Conservation (phyloP, 2,797 vertebrate genomes). For the Myotis planiceps region DNA sequence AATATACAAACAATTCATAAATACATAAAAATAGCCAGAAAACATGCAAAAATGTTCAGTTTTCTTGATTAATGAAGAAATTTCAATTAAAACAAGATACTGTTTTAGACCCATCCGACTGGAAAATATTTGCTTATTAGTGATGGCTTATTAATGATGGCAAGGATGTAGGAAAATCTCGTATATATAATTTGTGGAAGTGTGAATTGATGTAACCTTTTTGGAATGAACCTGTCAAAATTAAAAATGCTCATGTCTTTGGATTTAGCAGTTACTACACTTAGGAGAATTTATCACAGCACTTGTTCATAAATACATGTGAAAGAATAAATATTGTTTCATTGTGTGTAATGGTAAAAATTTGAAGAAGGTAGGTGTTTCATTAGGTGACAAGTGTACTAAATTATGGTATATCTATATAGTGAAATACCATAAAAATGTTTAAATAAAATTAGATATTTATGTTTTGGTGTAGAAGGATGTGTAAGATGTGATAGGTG, state of each 20-base stretch:
- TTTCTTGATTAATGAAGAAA: background rate
- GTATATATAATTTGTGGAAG: background rate
- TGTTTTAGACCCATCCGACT: background rate
- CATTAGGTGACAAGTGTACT: background rate
- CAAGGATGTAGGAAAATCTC: background rate
- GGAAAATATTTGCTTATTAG: background rate
- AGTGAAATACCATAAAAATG: background rate
- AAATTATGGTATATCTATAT: background rate
- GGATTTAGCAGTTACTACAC: background rate
- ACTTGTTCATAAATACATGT: background rate
- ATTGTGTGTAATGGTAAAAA: background rate
- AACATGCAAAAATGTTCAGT: background rate
- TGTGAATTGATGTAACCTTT: background rate
- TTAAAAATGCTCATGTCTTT: background rate
- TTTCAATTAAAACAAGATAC: background rate
- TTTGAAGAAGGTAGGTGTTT: background rate
- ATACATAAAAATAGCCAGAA: background rate
- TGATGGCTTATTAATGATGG: conserved; percentile 1
- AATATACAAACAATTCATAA: background rate
- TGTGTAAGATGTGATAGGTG: background rate
- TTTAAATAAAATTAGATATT: conserved; percentile 21
- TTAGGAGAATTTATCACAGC: background rate
- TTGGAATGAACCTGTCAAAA: background rate
- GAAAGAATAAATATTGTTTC: background rate
- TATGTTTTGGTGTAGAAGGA: background rate